Evolutionary conservation across 2,113 vertebrate genomes (phyloP).

Genomic region (Menidia beryllina): DNA sequence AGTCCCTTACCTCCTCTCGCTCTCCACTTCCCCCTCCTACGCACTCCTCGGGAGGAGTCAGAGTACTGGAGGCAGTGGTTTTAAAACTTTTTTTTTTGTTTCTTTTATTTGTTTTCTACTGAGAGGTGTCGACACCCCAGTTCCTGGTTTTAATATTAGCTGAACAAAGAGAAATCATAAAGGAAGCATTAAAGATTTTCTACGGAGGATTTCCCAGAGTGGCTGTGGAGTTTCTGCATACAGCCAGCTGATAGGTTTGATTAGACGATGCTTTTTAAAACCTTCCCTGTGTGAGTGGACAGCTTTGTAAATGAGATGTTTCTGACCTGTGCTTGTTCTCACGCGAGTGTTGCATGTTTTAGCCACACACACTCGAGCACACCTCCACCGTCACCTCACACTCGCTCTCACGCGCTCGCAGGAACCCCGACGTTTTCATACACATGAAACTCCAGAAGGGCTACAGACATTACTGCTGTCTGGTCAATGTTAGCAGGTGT

Average conservation of each 20-base stretch:
- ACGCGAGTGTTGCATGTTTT: slow-evolving; percentile 55
- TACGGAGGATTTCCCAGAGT: slow-evolving; percentile 64
- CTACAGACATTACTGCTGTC: slow-evolving; percentile 61
- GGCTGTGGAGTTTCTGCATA: slow-evolving; percentile 62
- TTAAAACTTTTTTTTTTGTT: slow-evolving; percentile 71
- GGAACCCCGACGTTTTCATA: slow-evolving; percentile 2
- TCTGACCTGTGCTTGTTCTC: slow-evolving; percentile 50
- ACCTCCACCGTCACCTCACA: slow-evolving; percentile 64
- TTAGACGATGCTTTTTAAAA: slow-evolving; percentile 65
- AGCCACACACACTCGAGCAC: slow-evolving; percentile 49
- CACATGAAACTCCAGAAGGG: slow-evolving; percentile 73
- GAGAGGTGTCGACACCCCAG: slow-evolving; percentile 76
- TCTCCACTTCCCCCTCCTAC: slow-evolving; percentile 38
- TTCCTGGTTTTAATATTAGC: slow-evolving; percentile 74
- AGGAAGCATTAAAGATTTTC: slow-evolving; percentile 67
- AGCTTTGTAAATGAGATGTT: slow-evolving; percentile 41
- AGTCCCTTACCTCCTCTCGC: slow-evolving; percentile 44
- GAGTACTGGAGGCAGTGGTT: slow-evolving; percentile 56
- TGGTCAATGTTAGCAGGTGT: slow-evolving; percentile 31
- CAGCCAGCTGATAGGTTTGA: slow-evolving; percentile 62
- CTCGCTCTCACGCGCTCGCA: slow-evolving; percentile 29
- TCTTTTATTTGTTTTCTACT: slow-evolving; percentile 76
- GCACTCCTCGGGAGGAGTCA: slow-evolving; percentile 76
- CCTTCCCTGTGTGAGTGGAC: slow-evolving; percentile 54
- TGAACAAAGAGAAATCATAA: slow-evolving; percentile 46